Percentiles rank a stretch among this genome's conserved stretches.
phyloP scores from a whole-genome alignment of 2,113 vertebrate genomes.

The Apteryx mantelli region DNA sequence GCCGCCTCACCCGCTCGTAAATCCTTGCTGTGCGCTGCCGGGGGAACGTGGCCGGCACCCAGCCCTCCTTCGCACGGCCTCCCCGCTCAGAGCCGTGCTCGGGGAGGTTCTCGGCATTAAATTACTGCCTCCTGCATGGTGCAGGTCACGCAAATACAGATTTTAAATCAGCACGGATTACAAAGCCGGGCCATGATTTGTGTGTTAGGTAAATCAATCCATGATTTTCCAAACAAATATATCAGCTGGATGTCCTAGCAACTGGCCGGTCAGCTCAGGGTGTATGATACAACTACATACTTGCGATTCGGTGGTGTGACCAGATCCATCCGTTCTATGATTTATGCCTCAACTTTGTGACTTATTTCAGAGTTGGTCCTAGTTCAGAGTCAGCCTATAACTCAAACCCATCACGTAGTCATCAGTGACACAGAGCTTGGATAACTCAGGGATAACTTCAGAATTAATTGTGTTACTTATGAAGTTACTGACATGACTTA shows the following conservation, averaged over 20 bases:
- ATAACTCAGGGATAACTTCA: constrained; percentile 57
- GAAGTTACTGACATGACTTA: constrained; percentile 71
- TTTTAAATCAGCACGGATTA: neutral
- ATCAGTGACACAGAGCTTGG: constrained; percentile 45
- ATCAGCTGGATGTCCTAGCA: neutral
- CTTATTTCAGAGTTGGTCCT: constrained; percentile 43
- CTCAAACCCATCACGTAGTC: constrained; percentile 28
- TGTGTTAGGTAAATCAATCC: neutral
- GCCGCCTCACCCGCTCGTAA: neutral
- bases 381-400: constrained; percentile 37
- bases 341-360: constrained; percentile 27
- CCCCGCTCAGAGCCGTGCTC: neutral
- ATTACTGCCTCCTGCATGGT: neutral
- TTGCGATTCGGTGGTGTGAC: neutral
- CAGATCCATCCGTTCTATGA: constrained; percentile 10
- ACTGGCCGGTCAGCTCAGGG: neutral
- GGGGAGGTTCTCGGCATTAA: neutral
- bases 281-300: neutral
- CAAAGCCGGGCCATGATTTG: neutral
- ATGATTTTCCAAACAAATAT: neutral
- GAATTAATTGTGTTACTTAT: constrained; percentile 72
- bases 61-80: neutral
- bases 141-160: neutral
- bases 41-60: neutral
- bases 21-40: neutral